Evolutionary conservation across 2,113 vertebrate genomes (phyloP), one percentile per base, ranked within the genome.

Genomic region (Centropus unirufus): DNA sequence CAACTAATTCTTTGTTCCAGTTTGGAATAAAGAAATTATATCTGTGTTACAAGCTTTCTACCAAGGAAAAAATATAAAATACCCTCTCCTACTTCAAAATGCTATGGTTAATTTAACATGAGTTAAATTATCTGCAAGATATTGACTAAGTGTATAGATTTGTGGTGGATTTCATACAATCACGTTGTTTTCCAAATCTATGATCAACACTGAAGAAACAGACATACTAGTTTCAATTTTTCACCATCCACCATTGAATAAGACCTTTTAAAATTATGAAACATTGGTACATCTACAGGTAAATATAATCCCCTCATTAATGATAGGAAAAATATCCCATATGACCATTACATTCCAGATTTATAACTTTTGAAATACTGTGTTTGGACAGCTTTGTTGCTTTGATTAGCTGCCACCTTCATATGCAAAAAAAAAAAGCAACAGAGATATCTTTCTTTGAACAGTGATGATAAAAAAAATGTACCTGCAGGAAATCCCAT

Each of bases 401-500:
- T 90, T 67, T 78, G 86, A 79, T 96, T 90, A 94, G 78, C 93
- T 68, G 83, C 64, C 90, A 95, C 89, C 85, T 97, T 96, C 69
- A 88, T 70, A 91, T 81, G 61, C 92, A 89, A 96, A 93, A 78
- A 36, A 78, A 36, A 36, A 93, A 68, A 88, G 83, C 32, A 88
- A 85, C 58, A 91, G 79, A 88, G 57, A 59, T 62, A 97, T 83
- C 81, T 97, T 94, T 94, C 87, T 95, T 97, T 95, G 95, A 97
- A 97, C 77, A 97, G 93, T 2, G 82, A 76, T 94, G 91, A 93
- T 83, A 85, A 90, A 88, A 95, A 95, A 88, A 89, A 96, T 96
- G 92, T 98, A 99, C 99, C 99, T 98, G 99, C 99, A 98, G 99
- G 99, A 97, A 99, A 99, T 97, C 99, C 99, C 99, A 99, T 99